Conservation (phyloP, 2,113 vertebrate genomes). For the Callaeas wilsoni region DNA sequence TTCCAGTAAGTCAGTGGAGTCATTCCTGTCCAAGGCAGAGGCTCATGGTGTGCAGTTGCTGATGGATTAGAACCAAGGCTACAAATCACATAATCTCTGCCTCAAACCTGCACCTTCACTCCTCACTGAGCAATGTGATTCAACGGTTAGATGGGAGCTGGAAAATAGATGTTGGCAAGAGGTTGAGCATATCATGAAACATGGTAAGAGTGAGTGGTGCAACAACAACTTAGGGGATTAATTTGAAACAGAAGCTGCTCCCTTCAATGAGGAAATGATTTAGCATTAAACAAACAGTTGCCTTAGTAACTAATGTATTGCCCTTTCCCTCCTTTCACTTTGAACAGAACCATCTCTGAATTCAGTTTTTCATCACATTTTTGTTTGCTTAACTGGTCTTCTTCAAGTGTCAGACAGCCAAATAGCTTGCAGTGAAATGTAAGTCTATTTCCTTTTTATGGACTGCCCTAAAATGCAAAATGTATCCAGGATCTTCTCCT, state of each 20-base stretch:
- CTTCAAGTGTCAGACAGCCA: neutral
- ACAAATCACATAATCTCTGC: neutral
- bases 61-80: neutral
- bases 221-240: neutral
- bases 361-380: conserved; percentile 11
- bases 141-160: neutral
- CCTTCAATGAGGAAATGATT: conserved; percentile 2
- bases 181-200: neutral
- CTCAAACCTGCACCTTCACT: neutral
- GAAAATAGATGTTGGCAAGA: neutral
- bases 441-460: neutral
- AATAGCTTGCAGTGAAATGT: neutral
- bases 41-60: neutral
- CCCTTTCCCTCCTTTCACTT: neutral
- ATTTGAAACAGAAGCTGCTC: conserved; percentile 37
- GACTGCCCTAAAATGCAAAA: neutral
- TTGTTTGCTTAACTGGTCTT: conserved; percentile 13
- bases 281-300: conserved; percentile 24
- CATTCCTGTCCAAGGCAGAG: neutral
- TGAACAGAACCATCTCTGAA: neutral
- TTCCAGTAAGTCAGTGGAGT: neutral
- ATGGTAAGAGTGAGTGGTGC: neutral
- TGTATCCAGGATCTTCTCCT: neutral
- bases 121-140: neutral
- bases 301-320: conserved; percentile 2